Percentiles rank a stretch among this genome's conserved stretches.
Evolutionary conservation across 2,888 invertebrate species (phyloP).

Genomic region (Pantelozetes paolii): DNA sequence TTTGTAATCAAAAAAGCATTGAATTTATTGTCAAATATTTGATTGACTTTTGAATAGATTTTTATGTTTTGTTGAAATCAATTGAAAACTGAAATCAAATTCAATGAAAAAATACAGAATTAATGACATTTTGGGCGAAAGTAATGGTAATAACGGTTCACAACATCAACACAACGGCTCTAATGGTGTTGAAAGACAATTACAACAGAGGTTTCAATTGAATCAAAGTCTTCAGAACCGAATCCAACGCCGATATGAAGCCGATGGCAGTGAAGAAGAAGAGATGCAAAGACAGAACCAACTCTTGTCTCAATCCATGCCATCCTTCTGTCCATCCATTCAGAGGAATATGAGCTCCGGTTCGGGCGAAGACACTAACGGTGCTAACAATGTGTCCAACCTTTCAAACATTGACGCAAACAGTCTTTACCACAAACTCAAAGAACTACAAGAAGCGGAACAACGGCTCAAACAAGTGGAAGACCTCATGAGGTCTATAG

Average conservation of each 20-base stretch:
- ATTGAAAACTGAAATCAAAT: not conserved
- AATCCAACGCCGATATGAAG: slow-evolving; percentile 40
- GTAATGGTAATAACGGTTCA: too few relatives aligned
- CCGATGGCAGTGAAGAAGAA: slow-evolving; percentile 42
- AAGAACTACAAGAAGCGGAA: slow-evolving; percentile 37
- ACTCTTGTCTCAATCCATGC: not conserved
- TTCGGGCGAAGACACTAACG: not conserved
- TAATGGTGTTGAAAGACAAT: not conserved
- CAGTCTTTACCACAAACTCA: slow-evolving; percentile 24
- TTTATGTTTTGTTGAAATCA: too few relatives aligned
- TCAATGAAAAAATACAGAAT: slow-evolving; percentile 22
- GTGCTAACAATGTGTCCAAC: too few relatives aligned
- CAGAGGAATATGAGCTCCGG: slow-evolving; percentile 1
- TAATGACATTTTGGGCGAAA: slow-evolving; percentile 20
- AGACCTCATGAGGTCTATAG: slow-evolving; percentile 29
- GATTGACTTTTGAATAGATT: too few relatives aligned
- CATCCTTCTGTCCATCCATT: slow-evolving; percentile 8
- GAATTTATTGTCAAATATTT: too few relatives aligned
- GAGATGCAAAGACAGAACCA: slow-evolving; percentile 29
- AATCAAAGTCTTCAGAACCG: slow-evolving; percentile 22
- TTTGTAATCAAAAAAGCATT: too few relatives aligned
- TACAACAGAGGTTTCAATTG: slow-evolving; percentile 1
- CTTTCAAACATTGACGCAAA: slow-evolving; percentile 9
- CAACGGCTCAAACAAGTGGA: slow-evolving; percentile 35
- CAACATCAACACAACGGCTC: not conserved